Evolutionary conservation across 1,140 invertebrate species (phyloP), one percentile per base, ranked within the genome.

Genomic region (Luehdorfia chinensis): DNA sequence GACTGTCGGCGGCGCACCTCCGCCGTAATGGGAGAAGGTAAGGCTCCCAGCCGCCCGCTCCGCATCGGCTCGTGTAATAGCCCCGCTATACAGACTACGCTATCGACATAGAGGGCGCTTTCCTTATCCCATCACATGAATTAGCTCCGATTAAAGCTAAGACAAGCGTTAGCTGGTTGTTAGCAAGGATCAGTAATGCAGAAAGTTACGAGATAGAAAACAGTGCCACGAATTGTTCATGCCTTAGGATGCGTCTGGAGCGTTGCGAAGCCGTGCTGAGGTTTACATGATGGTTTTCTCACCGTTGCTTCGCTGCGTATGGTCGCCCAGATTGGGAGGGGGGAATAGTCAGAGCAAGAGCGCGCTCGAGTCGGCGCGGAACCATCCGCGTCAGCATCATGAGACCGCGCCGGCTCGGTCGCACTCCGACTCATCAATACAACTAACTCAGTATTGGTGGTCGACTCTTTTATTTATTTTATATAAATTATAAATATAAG

Each of bases 111-210:
- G 84, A 87, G 87, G 87, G 87, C 87, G 79, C 87, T 89, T 90
- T 90, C 89, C 90, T 90, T 90, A 90, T 90, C 90, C 89, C 89
- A 90, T 90, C 87, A 90, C 89, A 83, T 76, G 67, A 64, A 74
- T 65, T 59, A 50, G 72, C 66, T 71, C 63, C 58, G 54, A 73
- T 76, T 74, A 73, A 66, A 72, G 71, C 70, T 66, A 66, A 75
- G 62, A 67, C 45, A 81, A 81, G 83, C 78, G 58, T 85, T 86
- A 87, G 74, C 54, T 50, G 47, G 49, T 25, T 65, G 66, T 81
- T 84, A 80, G 64, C 72, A 55, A 62, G 56, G 47, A 66, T 83
- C 47, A 83, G 70, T 80, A 64, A 73, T 77, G 59, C 67, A 59
- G 75, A 80, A 85, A 75, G 66, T 83, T 84, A 80, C 56, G 25